Conservation (phyloP, 1,140 invertebrate genomes). For the Bombus polaris region DNA sequence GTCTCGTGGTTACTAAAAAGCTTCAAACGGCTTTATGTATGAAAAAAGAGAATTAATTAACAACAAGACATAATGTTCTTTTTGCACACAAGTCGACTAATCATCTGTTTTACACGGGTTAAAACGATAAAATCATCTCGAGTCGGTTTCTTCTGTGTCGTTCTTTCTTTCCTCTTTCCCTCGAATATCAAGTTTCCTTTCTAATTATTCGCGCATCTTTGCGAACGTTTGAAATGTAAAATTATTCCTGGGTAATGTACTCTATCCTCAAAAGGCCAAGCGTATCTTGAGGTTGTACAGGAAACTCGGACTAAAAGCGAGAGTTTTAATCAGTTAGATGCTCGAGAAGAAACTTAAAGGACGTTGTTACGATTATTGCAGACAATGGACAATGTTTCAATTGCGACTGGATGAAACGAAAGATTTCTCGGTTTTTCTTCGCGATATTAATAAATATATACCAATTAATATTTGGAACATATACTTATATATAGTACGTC, state of each 20-base stretch:
- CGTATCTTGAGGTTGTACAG: neutral
- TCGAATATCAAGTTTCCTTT: slow-evolving; percentile 1
- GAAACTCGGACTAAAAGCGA: neutral
- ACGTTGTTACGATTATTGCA: slow-evolving; percentile 19
- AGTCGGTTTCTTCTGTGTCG: too few relatives aligned
- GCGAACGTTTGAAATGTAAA: slow-evolving; percentile 6
- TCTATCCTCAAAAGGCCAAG: slow-evolving; percentile 12
- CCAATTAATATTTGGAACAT: neutral
- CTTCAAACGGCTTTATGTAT: slow-evolving; percentile 18
- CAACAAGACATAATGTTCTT: slow-evolving; percentile 5
- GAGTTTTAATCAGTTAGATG: slow-evolving; percentile 36
- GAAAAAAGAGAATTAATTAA: slow-evolving; percentile 53
- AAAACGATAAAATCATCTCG: neutral
- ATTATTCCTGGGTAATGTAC: slow-evolving; percentile 21
- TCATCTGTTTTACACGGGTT: neutral
- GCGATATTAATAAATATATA: neutral
- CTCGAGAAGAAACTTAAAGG: slow-evolving; percentile 11
- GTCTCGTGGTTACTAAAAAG: slow-evolving; percentile 27
- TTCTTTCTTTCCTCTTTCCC: neutral
- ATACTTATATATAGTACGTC: neutral
- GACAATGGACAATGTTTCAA: neutral
- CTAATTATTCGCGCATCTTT: slow-evolving; percentile 4
- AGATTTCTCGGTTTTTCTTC: neutral
- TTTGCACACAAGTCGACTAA: neutral
- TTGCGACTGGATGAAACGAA: neutral